Evolutionary conservation across 2,113 vertebrate species (phyloP), one percentile per base, ranked within the genome.

Genomic region (Caranx ignobilis): DNA sequence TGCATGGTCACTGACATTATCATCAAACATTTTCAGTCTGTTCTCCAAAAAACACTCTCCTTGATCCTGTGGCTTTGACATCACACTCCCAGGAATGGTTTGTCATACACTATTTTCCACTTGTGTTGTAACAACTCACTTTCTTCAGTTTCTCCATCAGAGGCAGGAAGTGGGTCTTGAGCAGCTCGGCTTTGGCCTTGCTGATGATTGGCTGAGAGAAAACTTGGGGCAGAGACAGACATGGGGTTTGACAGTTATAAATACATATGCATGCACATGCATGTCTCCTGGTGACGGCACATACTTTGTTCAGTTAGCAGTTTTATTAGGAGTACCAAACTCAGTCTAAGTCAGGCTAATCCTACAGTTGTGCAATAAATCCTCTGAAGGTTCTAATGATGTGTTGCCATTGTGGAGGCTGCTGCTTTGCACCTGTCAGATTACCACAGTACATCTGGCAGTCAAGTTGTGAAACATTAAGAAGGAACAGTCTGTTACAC

Each of bases 141-240:
- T 94, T 98, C 93, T 97, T 98, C 78, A 99, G 95, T 83, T 99
- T 99, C 90, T 98, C 97, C 98, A 99, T 99, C 86, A 99, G 85
- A 37, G 98, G 97, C 85, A 99, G 94, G 91, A 99, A 98, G 85
- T 99, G 97, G 6, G 96, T 97, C 94, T 98, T 97, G 72, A 99
- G 93, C 39, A 99, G 96, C 84, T 97, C 94, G 15, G 96, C 91
- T 82, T 96, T 96, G 77, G 96, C 97, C 92, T 98, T 99, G 89
- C 96, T 97, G 92, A 99, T 99, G 91, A 99, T 99, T 69, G 98
- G 97, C 95, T 98, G 97, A 72, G 98, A 99, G 92, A 99, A 99
- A 48, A 99, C 98, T 99, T 91, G 7, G 31, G 72, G 50, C 10
- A 52, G 3, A 32, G 9, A 65, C 4, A 73, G 43, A 84, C n/a